Evolutionary conservation across 2,888 invertebrate species (phyloP), one percentile per base, ranked within the genome.

Genomic region (Zygothrica quintamaculata): DNA sequence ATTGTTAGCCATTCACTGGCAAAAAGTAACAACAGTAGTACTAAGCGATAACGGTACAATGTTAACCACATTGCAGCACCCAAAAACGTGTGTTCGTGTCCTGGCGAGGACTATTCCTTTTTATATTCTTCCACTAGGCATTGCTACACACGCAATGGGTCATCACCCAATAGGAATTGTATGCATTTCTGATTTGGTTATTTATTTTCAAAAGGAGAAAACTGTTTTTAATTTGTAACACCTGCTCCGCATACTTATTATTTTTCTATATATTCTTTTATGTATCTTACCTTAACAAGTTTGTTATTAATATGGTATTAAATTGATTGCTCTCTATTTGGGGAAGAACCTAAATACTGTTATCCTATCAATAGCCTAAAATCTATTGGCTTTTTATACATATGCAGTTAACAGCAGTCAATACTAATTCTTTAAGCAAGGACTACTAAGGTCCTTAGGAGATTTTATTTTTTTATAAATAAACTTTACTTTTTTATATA

Each of bases 61-160:
- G 36, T 12, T 22, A 29, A 31, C 37, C 53, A 33, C 57, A 56
- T 31, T 8, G 43, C 26, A 22, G 4, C 11, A 9, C 39, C 51
- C 64, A 67, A 55, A 34, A 34, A n/a, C 34, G n/a, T 36, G 33
- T 44, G 37, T 0, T 34, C 0, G n/a, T 1, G 33, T 11, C 16
- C 25, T 11, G 29, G 4, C 34, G 33, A 8, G 39, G 42, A 39
- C 31, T 13, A 1, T 37, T 3, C 11, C 42, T 31, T 65, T 74
- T 47, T 67, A 64, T 72, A 44, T 3, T 8, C 1, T 3, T 9
- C 7, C 1, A 7, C 8, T 8, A 1, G 5, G n/a, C 4, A n/a
- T 1, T 8, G 18, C 18, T 5, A 5, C 18, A 15, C 71, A 72
- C 71, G 71, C 71, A 39, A 72, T 15, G 25, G 71, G 74, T 72